Conservation (phyloP, 1,140 invertebrate species). For the Oryctes rhinoceros region DNA sequence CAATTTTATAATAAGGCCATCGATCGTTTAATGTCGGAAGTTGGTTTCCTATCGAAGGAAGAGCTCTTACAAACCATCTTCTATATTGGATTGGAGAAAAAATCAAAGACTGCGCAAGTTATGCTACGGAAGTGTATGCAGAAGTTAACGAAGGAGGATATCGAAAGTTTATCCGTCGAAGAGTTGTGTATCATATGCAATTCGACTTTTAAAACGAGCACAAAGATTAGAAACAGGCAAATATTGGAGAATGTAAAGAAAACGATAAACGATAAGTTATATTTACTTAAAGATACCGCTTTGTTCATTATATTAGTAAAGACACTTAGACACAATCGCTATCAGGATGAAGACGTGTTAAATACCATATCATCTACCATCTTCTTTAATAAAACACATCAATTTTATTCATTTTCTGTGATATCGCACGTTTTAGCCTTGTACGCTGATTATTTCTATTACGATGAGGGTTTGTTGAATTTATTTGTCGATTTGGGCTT, state of each 20-base stretch:
- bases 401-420: constrained; percentile 55
- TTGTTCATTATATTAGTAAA: constrained; percentile 58
- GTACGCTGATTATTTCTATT: constrained; percentile 58
- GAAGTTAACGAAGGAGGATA: constrained; percentile 45
- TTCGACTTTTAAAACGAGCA: constrained; percentile 58
- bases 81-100: constrained; percentile 56
- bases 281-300: constrained; percentile 55
- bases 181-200: constrained; percentile 58
- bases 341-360: constrained; percentile 57
- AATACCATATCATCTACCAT: constrained; percentile 55
- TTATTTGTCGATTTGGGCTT: constrained; percentile 50
- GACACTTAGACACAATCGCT: constrained; percentile 57
- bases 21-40: constrained; percentile 46
- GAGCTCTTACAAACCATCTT: constrained; percentile 58
- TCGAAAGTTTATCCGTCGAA: constrained; percentile 51
- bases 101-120: constrained; percentile 48
- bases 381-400: constrained; percentile 58
- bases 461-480: constrained; percentile 55
- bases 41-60: constrained; percentile 47
- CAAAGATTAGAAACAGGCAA: constrained; percentile 53
- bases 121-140: constrained; percentile 53
- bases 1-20: constrained; percentile 52
- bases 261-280: constrained; percentile 55
- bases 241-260: constrained; percentile 52
- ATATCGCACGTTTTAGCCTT: constrained; percentile 57